These are phyloP conservation scores for Linnaemya vulpina DNA, from an alignment of 2,888 invertebrate genomes.

Conservation along the genomic window DNA sequence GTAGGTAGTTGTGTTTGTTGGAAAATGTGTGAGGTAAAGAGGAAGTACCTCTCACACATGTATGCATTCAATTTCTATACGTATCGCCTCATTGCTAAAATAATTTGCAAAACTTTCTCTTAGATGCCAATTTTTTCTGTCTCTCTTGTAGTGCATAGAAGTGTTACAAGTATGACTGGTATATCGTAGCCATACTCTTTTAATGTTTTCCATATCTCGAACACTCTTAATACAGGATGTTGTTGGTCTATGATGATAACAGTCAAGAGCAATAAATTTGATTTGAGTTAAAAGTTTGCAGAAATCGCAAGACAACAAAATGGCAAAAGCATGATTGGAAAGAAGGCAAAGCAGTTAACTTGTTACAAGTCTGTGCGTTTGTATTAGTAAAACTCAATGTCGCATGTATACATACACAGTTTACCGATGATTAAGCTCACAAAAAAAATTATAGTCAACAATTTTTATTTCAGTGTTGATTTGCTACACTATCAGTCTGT, in stretches of 20 bases:
- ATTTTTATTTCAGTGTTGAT: not conserved
- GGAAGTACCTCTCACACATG: constrained; percentile 22
- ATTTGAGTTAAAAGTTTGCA: not conserved
- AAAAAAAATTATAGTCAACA: not conserved
- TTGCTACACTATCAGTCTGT: not conserved
- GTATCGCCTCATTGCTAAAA: constrained; percentile 31
- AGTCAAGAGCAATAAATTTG: not conserved
- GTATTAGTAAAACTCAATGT: not conserved
- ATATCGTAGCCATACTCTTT: not conserved
- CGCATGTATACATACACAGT: not conserved
- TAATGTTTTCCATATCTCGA: not conserved
- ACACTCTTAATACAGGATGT: not conserved
- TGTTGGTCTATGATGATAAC: not conserved
- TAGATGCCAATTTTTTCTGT: too few species aligned
- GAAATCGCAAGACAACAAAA: not conserved
- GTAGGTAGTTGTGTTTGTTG: not conserved
- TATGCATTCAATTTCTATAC: constrained; percentile 24
- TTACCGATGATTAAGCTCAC: not conserved
- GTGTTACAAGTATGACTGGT: not conserved
- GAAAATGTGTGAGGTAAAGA: not conserved
- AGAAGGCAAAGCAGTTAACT: not conserved
- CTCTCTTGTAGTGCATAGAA: not conserved
- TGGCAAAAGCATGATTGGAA: not conserved
- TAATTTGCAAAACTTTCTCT: not conserved
- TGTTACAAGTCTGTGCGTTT: not conserved